Base-by-base conservation (phyloP, 2,797 vertebrate genomes). In the Nyctalus aviator region DNA sequence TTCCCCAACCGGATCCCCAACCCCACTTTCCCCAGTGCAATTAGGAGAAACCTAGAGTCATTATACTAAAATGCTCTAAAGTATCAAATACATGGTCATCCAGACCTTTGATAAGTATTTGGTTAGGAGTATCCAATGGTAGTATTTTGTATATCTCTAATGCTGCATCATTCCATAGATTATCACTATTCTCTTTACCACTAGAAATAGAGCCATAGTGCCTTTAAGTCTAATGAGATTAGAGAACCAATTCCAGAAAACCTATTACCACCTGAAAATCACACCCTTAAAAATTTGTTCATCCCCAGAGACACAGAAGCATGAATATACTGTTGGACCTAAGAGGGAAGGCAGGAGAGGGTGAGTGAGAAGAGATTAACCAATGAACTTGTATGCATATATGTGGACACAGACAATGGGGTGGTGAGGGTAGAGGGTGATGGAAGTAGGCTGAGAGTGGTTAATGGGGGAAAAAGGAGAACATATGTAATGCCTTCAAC, bases 1-100 rank as follows among this genome's bases (percentile, higher is more conserved):
- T 23, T 44, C 13, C 6, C 21, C 15, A 1, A 4, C 9, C 55
- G 1, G 8, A 8, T 10, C 3, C 55, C 21, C 55, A 4, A 10
- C 17, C 37, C 15, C 25, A 68, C 50, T 88, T 83, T 57, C 13
- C 37, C 59, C 46, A 64, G 17, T 72, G 35, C 4, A 73, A 5
- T 32, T 62, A 30, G 11, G 44, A 73, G 15, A 44, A 44, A 11
- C 44, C 44, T n/a, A 48, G 46, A 44, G 41, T 69, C 59, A 41
- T 32, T 35, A 27, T 12, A 75, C 27, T 88, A 62, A 46, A 86
- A n/a, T n/a, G 8, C n/a, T 18, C 5, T 66, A 41, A 68, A 18
- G 21, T 57, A 25, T 62, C 27, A 53, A 64, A 50, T 13, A 18
- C 53, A 37, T 71, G 21, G 18, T 71, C 4, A 46, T 18, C 15